Evolutionary conservation across 2,113 vertebrate genomes (phyloP).

Genomic region (Saguinus midas): DNA sequence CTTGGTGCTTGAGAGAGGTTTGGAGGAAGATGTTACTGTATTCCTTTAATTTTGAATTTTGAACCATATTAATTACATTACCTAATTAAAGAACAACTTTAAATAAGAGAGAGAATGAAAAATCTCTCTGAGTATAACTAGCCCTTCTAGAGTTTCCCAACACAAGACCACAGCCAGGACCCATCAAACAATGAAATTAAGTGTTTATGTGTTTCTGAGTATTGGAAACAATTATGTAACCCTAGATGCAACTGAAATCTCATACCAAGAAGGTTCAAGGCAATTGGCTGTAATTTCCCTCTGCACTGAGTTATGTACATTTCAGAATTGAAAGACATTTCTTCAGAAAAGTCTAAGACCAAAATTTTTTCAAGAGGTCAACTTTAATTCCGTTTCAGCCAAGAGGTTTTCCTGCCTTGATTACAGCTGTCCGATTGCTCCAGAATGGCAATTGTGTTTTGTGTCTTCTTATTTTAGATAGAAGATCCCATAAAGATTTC

Average conservation of each 20-base stretch:
- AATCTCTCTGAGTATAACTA: neutral
- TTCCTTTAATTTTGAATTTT: neutral
- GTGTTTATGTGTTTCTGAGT: constrained; percentile 38
- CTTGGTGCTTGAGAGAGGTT: neutral
- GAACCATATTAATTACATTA: neutral
- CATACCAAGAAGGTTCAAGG: constrained; percentile 17
- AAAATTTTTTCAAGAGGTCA: neutral
- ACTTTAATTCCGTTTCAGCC: constrained; percentile 23
- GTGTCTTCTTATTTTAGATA: neutral
- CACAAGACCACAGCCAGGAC: neutral
- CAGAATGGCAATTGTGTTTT: neutral
- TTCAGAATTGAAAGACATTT: constrained; percentile 6
- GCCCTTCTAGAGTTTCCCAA: neutral
- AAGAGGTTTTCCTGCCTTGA: neutral
- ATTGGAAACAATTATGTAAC: constrained; percentile 57
- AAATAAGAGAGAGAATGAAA: neutral
- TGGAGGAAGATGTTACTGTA: neutral
- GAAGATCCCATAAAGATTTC: neutral
- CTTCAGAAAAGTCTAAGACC: constrained; percentile 25
- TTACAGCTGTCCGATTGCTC: neutral
- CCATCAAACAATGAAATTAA: neutral
- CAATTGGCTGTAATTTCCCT: constrained; percentile 34
- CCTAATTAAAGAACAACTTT: neutral
- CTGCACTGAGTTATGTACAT: neutral
- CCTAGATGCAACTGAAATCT: constrained; percentile 31